Base-by-base conservation (phyloP, 2,888 invertebrate genomes). In the Neria commutata region DNA sequence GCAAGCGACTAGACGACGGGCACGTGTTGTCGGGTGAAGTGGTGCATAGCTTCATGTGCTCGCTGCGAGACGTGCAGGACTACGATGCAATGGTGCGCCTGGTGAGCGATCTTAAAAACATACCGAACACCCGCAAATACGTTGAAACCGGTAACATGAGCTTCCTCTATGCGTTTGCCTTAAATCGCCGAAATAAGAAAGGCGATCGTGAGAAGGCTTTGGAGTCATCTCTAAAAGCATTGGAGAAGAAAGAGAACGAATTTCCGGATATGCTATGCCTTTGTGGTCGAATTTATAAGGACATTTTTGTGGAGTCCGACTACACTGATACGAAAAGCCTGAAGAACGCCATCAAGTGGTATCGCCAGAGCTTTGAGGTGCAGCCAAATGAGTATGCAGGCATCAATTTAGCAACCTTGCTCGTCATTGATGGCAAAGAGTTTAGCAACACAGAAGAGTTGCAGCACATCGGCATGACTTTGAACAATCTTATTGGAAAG, bases 381-480 rank as follows among this genome's bases (percentile, higher is more conserved):
- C 98, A 98, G 79, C 98, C 98, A 1, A 96, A 98, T 81, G 98
- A 98, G 84, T 99, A 98, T 84, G 98, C 98, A 24, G 99, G 98
- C 56, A 98, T 99, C 64, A 99, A 99, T 85, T 86, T 99, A 73
- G 98, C 98, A 34, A 99, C 99, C 1, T 84, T 99, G 40, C 84
- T 99, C 59, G 97, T 98, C 56, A 97, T 98, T 71, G 94, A 92
- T 67, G 98, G 99, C 52, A 94, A 95, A 80, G 94, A 96, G 77
- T 96, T 99, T 78, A 90, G 92, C 58, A 91, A 91, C 81, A 95
- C 92, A 33, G 91, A 91, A 76, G 95, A 95, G 78, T 82, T 96
- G 23, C 94, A 94, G 75, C 93, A 94, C 72, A 94, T 96, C 72
- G 95, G 92, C 86, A 92, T 97, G 88, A 93, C 96, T 8, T 83